phyloP scores from a whole-genome alignment of 2,888 invertebrate genomes.

The Tetrapedia diversipes region DNA sequence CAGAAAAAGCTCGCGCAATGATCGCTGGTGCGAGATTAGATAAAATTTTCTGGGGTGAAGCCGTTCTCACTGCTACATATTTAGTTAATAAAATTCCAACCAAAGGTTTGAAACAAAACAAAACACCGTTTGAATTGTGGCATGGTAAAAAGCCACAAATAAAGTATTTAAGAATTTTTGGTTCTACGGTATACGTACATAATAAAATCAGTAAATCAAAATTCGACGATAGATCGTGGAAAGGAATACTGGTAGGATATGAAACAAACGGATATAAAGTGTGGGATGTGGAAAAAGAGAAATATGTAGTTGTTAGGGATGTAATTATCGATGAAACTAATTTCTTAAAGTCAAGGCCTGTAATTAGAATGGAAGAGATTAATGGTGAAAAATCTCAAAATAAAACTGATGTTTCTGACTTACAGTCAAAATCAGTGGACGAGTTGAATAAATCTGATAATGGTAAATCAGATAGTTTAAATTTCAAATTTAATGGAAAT shows the following conservation, averaged over 20 bases:
- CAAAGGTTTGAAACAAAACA: not conserved
- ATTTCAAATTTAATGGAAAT: too few relatives aligned
- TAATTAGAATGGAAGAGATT: not conserved
- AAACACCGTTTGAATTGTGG: slow-evolving; percentile 1
- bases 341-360: not conserved
- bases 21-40: slow-evolving; percentile 20
- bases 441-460: too few relatives aligned
- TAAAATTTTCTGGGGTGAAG: slow-evolving; percentile 53
- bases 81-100: slow-evolving; percentile 5
- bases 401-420: too few relatives aligned
- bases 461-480: too few relatives aligned
- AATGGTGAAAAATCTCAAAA: not conserved
- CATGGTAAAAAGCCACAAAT: not conserved
- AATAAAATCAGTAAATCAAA: slow-evolving; percentile 5
- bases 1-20: slow-evolving; percentile 54
- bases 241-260: not conserved
- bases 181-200: not conserved
- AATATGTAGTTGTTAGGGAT: not conserved
- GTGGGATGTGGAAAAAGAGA: not conserved
- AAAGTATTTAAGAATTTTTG: not conserved
- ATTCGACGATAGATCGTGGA: not conserved
- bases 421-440: too few relatives aligned
- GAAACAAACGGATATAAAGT: not conserved
- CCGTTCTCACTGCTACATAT: slow-evolving; percentile 64
- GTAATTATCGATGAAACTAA: not conserved